phyloP scores from a whole-genome alignment of 2,888 invertebrate genomes.

The Deilephila porcellus region DNA sequence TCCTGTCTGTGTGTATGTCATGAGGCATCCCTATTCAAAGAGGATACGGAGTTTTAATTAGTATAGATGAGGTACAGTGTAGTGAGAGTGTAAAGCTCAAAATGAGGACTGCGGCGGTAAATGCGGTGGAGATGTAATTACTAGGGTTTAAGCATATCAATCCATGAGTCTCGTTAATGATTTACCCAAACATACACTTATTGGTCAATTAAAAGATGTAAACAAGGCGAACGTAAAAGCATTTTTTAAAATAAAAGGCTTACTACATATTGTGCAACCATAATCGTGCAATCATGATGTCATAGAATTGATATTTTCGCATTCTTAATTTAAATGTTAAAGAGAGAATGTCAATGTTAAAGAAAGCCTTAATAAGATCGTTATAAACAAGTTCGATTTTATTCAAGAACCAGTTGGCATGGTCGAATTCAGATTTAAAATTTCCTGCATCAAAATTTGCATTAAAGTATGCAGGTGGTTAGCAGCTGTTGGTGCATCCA shows the following conservation, averaged over 20 bases:
- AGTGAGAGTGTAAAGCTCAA: background rate
- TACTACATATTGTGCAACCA: no score
- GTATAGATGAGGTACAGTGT: background rate
- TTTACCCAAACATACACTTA: no score
- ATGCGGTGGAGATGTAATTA: no score
- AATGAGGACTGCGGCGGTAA: no score
- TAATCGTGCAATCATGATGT: no score
- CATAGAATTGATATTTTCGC: no score
- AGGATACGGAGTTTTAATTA: slow-evolving; percentile 9
- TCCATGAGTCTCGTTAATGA: no score
- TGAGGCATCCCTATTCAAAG: background rate
- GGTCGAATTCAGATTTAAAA: slow-evolving; percentile 45
- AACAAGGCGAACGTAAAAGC: no score
- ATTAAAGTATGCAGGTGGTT: slow-evolving; percentile 30
- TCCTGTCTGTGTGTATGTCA: background rate
- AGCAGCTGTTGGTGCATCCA: slow-evolving; percentile 32
- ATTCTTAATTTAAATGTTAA: no score
- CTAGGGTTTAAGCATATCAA: no score
- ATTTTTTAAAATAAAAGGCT: no score
- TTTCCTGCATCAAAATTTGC: slow-evolving; percentile 44
- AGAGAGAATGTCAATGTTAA: background rate
- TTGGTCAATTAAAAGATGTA: no score
- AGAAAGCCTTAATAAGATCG: background rate
- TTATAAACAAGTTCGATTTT: slow-evolving; percentile 16
- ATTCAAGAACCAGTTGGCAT: slow-evolving; percentile 7